phyloP scores from a whole-genome alignment of 2,797 vertebrate genomes.

The Selene dorsalis region DNA sequence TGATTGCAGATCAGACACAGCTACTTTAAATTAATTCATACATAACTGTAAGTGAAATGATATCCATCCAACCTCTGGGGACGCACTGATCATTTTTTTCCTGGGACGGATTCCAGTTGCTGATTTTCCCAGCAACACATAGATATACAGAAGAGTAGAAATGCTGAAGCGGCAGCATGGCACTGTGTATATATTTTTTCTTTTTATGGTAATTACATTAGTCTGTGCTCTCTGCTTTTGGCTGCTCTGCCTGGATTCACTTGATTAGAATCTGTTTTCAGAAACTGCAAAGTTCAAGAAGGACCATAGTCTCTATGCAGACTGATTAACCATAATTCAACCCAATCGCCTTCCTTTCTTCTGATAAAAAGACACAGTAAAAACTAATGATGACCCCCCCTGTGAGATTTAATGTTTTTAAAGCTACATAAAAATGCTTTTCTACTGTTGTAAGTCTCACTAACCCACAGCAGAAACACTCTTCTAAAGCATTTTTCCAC shows the following conservation, averaged over 20 bases:
- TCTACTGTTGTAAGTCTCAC: background rate
- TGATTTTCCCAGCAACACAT: constrained; percentile 25
- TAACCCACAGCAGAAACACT: background rate
- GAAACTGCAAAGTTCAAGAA: background rate
- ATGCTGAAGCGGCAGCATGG: background rate
- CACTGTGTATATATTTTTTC: background rate
- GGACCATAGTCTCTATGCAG: background rate
- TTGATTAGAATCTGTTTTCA: background rate
- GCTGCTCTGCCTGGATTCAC: background rate
- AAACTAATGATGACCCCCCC: background rate
- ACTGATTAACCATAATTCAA: background rate
- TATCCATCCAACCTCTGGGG: constrained; percentile 31
- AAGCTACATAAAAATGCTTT: background rate
- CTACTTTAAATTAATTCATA: constrained; percentile 12
- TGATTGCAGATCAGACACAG: constrained; percentile 36
- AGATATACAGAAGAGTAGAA: constrained; percentile 18
- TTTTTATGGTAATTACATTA: background rate
- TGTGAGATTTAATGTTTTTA: background rate
- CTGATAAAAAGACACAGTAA: background rate
- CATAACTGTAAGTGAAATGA: constrained; percentile 26
- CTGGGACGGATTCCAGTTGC: constrained; percentile 15
- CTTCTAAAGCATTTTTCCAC: background rate
- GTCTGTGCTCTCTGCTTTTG: background rate
- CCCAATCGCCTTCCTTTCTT: background rate
- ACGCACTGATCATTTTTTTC: constrained; percentile 2